Conservation (phyloP, 2,113 vertebrate genomes). For the Xenopus borealis region DNA sequence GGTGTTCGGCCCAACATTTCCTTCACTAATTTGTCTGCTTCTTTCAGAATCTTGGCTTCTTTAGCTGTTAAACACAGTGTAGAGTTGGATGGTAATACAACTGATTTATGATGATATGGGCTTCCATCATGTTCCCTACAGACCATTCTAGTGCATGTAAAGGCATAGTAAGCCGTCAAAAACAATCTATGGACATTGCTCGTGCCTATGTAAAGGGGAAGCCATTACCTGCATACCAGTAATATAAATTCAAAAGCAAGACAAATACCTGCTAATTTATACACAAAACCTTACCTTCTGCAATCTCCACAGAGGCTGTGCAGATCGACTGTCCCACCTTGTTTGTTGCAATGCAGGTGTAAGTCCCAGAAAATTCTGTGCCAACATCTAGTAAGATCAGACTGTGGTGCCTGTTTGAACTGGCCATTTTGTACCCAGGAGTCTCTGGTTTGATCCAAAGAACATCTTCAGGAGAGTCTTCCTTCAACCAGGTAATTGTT, state of each 20-base stretch:
- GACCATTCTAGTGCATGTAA: no score
- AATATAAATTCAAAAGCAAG: no score
- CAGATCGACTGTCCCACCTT: conserved; percentile 88
- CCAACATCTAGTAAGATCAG: conserved; percentile 89
- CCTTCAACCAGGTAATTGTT: conserved; percentile 87
- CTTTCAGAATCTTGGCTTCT: conserved; percentile 58
- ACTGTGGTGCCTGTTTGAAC: conserved; percentile 87
- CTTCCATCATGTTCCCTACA: no score
- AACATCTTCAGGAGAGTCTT: conserved; percentile 77
- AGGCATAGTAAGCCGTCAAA: no score
- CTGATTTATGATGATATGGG: no score
- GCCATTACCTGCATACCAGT: no score
- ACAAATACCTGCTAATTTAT: no score
- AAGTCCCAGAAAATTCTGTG: conserved; percentile 79
- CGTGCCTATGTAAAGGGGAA: no score
- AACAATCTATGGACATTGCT: no score
- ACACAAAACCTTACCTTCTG: conserved; percentile 67
- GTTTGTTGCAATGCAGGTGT: conserved; percentile 90
- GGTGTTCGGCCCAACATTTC: conserved; percentile 38
- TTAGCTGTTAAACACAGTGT: conserved; percentile 57
- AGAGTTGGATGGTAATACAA: no score
- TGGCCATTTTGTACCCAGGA: conserved; percentile 86
- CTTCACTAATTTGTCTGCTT: conserved; percentile 53
- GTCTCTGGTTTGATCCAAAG: conserved; percentile 87
- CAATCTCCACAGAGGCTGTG: conserved; percentile 78